Base-by-base conservation (phyloP, 2,797 vertebrate species). In the Distichodus sexfasciatus region DNA sequence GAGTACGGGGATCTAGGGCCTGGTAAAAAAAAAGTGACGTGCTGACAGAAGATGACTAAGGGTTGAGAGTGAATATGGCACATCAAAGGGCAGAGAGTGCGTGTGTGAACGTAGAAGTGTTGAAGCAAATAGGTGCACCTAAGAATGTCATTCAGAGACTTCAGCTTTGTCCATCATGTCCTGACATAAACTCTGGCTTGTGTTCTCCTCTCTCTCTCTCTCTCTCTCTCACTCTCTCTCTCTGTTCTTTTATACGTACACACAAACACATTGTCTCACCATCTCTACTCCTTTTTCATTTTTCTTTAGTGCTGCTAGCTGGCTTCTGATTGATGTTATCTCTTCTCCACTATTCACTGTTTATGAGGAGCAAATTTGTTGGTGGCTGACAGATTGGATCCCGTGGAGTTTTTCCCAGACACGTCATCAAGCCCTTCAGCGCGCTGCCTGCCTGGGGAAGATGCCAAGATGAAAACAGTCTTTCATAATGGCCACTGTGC, bases 41-140 rank as follows among this genome's bases (percentile, higher is more conserved):
- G 58, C 12, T 81, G 78, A 82, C 78, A 83, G 69, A 12, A n/a
- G 65, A 82, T 87, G 82, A 85, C 78, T 80, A 80, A 82, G 71
- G 58, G 35, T 61, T 68, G 76, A 79, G 64, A 64, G 75, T n/a
- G 53, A 62, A 68, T 59, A 75, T 63, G 44, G 77, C 76, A 78
- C 57, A 4, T 33, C 61, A 71, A 10, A 28, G 64, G 46, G 40
- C 69, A 66, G 72, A 71, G 77, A 68, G 63, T 71, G 76, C 76
- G 28, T 4, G 79, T 71, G 26, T 66, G 77, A 65, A 64, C 36
- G 63, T 62, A 19, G 50, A 29, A 17, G 28, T 10, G 6, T 14
- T 53, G 44, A 69, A 64, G 26, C 54, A 64, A 58, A 44, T 35
- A 28, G 61, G 31, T 48, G 17, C 44, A 19, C 50, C 47, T 65